Evolutionary conservation across 2,797 vertebrate genomes (phyloP), one percentile per base, ranked within the genome.

Genomic region (Myotis vivesi): DNA sequence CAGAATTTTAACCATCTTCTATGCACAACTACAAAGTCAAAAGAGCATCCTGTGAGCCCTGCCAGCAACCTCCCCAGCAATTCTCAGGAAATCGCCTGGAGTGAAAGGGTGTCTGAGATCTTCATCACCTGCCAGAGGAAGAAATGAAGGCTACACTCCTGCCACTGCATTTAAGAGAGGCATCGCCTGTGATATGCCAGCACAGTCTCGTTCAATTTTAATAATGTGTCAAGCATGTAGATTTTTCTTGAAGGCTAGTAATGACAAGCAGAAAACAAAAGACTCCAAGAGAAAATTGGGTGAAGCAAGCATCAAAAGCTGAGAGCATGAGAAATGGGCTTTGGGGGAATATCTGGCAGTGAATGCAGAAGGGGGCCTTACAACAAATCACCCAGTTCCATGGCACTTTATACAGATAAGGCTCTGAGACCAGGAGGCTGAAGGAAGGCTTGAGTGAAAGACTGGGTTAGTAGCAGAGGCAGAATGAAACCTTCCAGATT

Each of bases 191-290:
- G 80, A 93, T 87, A 87, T 30, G 72, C 75, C 71, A 84, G 66
- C 4, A n/a, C 25, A 38, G 79, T 79, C 86, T 96, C 83, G 64
- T 96, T 89, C 92, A 79, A 38, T 95, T 97, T 96, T 96, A 96
- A 97, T 97, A 94, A 96, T 55, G 64, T 96, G 94, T 96, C 97
- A 96, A 95, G 87, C 86, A 85, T 94, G 96, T 64, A 95, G 91
- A 95, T 95, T 95, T 89, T 93, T 94, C 82, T 87, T 89, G 91
- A 96, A 95, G 92, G 80, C 88, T 96, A 73, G 33, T 91, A 72
- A 76, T 79, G 92, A 96, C 87, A 95, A 92, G 85, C 55, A 94
- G 92, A 87, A 96, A 93, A 96, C 92, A 95, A 96, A 96, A 94
- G 62, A 92, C 90, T 95, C 82, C 11, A 15, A 91, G 66, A 93